phyloP scores from a whole-genome alignment of 2,113 vertebrate genomes.

The Peucedramus taeniatus region DNA sequence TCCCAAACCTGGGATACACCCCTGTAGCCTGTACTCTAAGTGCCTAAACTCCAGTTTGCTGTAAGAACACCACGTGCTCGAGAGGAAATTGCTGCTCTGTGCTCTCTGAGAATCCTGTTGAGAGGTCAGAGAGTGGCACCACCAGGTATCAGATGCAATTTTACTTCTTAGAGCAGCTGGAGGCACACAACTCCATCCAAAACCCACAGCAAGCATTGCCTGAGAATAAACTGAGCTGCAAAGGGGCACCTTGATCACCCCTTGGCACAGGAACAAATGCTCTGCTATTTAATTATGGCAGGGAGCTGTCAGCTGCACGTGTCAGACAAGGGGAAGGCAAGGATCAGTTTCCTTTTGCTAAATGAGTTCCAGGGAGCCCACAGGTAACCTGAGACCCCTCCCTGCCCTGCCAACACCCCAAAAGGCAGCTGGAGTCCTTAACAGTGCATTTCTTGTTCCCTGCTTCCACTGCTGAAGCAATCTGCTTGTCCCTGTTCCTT shows the following conservation, averaged over 20 bases:
- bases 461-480: rapidly evolving
- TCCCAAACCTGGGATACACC: neutral
- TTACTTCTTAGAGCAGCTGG: neutral
- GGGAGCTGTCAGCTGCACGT: neutral
- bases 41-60: neutral
- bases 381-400: neutral
- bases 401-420: neutral
- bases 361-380: neutral
- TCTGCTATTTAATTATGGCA: neutral
- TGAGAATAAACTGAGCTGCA: neutral
- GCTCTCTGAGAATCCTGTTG: neutral
- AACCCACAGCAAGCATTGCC: neutral
- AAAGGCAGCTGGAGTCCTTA: rapidly evolving
- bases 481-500: neutral
- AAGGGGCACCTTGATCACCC: neutral
- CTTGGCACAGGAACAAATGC: neutral
- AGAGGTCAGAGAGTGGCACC: neutral
- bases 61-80: neutral
- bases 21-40: neutral
- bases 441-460: neutral
- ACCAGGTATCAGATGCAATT: neutral
- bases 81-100: neutral
- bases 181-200: neutral
- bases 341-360: neutral
- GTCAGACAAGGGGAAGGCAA: neutral